A percentile compares a stretch with the other conserved stretches of the same genome.
phyloP scores from a whole-genome alignment of 1,140 invertebrate species.

The Fopius arisanus region DNA sequence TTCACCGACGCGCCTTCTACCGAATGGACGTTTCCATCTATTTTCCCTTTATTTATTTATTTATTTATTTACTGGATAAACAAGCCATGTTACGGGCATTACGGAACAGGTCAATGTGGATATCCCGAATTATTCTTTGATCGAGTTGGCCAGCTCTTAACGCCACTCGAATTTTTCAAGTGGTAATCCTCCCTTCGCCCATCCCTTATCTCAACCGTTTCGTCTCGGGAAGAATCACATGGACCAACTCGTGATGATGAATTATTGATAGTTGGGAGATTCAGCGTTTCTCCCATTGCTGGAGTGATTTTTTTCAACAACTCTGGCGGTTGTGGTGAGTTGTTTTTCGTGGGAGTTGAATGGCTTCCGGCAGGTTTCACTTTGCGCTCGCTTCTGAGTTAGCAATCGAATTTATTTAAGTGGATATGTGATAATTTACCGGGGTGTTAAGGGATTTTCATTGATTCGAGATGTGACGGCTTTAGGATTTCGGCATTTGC shows the following conservation, averaged over 20 bases:
- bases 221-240: background rate
- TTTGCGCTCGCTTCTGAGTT: background rate
- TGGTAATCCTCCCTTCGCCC: too few species aligned
- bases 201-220: background rate
- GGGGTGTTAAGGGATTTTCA: too few species aligned
- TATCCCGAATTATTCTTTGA: background rate
- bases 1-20: constrained; percentile 52
- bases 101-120: background rate
- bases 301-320: background rate
- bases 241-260: background rate
- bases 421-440: too few species aligned
- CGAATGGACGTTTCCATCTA: constrained; percentile 45
- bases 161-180: too few species aligned
- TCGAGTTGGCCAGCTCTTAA: background rate
- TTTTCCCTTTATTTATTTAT: constrained; percentile 17
- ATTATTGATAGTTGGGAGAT: background rate
- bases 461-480: too few species aligned
- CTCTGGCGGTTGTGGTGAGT: background rate
- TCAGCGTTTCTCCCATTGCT: background rate
- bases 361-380: background rate
- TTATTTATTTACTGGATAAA: constrained; percentile 22
- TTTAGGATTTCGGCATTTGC: too few species aligned
- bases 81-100: background rate
- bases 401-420: too few species aligned
- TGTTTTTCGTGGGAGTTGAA: background rate